These are phyloP conservation scores for Rhynchonycteris naso DNA, from an alignment of 2,797 vertebrate genomes.

Conservation along the genomic window DNA sequence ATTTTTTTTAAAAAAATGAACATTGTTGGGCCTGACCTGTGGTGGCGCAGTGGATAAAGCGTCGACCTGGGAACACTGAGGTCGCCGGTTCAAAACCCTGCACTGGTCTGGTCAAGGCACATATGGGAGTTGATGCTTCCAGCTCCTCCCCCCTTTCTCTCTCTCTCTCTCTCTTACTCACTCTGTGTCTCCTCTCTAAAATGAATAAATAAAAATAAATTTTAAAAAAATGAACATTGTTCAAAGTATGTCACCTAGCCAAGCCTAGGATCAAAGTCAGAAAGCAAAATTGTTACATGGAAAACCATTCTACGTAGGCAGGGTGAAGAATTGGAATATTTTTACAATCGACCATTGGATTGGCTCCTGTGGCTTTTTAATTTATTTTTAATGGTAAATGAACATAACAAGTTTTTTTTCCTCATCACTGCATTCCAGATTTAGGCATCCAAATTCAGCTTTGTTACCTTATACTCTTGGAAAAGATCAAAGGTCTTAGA, in stretches of 20 bases:
- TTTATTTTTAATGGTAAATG: not conserved
- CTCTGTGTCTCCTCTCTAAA: too few species aligned
- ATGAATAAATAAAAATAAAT: too few species aligned
- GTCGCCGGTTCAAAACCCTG: too few species aligned
- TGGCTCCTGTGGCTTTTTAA: not conserved
- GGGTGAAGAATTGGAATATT: not conserved
- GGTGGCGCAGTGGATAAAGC: too few species aligned
- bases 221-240: not conserved
- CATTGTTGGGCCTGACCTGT: too few species aligned
- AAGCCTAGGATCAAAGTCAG: not conserved
- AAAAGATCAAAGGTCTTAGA: not conserved
- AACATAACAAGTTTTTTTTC: not conserved
- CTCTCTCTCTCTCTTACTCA: too few species aligned
- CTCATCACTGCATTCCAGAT: not conserved
- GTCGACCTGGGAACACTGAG: too few species aligned
- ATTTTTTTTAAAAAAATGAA: not conserved
- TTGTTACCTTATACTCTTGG: not conserved
- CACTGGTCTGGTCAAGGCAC: too few species aligned
- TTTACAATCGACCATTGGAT: not conserved
- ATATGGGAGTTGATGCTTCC: too few species aligned
- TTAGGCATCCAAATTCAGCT: conserved; percentile 22
- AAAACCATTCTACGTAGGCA: not conserved
- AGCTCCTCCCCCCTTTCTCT: too few species aligned
- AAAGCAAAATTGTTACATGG: not conserved
- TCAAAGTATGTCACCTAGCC: not conserved